phyloP scores from a whole-genome alignment of 2,113 vertebrate species.

The Sturnira hondurensis region DNA sequence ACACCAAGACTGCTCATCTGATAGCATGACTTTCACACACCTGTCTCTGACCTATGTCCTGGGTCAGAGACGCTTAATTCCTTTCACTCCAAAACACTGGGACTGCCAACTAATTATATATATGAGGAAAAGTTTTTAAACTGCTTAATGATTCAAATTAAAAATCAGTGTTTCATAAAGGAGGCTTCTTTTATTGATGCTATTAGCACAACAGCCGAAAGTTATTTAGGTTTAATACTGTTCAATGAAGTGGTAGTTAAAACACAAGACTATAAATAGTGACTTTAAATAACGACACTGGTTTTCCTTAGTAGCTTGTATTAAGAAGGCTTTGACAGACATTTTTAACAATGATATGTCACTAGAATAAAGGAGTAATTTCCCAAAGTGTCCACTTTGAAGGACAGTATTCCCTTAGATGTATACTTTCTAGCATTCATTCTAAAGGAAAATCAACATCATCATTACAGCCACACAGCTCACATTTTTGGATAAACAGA shows the following conservation, averaged over 20 bases:
- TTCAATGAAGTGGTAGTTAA: not conserved
- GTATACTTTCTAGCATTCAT: not conserved
- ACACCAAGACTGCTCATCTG: not conserved
- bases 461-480: not conserved
- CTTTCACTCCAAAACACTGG: not conserved
- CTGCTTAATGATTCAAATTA: not conserved
- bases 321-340: not conserved
- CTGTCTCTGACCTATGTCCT: not conserved
- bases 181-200: constrained; percentile 50
- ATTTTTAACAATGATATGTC: constrained; percentile 1
- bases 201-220: constrained; percentile 15
- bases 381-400: not conserved
- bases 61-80: not conserved
- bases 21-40: not conserved
- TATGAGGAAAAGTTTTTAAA: constrained; percentile 10
- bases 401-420: not conserved
- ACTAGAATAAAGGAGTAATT: not conserved
- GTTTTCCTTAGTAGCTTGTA: constrained; percentile 22
- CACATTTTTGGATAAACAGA: not conserved
- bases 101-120: constrained; percentile 11
- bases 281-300: constrained; percentile 20
- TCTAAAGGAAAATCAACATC: constrained; percentile 41
- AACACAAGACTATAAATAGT: not conserved
- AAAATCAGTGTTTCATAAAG: constrained; percentile 38
- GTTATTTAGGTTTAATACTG: not conserved